These are phyloP conservation scores for Lota lota DNA, from an alignment of 2,113 vertebrate species.

Conservation along the genomic window DNA sequence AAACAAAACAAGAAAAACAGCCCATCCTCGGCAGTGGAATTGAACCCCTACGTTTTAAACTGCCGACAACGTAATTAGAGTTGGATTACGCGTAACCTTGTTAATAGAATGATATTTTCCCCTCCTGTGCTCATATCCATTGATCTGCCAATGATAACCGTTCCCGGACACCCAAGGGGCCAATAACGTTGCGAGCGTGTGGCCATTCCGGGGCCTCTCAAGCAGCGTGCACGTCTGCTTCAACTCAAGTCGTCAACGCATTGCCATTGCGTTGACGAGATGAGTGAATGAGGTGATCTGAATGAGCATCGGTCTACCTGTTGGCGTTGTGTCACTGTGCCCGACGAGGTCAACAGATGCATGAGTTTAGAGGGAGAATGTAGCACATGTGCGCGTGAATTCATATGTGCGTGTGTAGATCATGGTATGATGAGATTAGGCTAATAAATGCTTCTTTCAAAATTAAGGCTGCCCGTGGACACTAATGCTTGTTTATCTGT, in stretches of 20 bases:
- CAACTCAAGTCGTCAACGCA: neutral
- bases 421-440: constrained; percentile 60
- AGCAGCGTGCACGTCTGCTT: neutral
- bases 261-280: constrained; percentile 13
- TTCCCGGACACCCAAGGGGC: neutral
- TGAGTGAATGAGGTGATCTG: constrained; percentile 38
- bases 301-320: neutral
- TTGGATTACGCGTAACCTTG: constrained; percentile 53
- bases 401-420: constrained; percentile 46
- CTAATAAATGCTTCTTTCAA: constrained; percentile 63
- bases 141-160: constrained; percentile 41
- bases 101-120: constrained; percentile 57
- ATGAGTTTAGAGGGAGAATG: constrained; percentile 24
- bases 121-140: constrained; percentile 42
- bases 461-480: constrained; percentile 62
- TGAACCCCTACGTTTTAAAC: constrained; percentile 17
- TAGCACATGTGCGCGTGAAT: constrained; percentile 31
- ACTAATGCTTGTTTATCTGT: constrained; percentile 10
- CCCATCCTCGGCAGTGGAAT: constrained; percentile 26
- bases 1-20: constrained; percentile 9
- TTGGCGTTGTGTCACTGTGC: too few species aligned
- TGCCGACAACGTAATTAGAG: too few species aligned
- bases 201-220: neutral
- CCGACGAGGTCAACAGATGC: neutral
- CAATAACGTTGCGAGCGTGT: constrained; percentile 16